A percentile compares a stretch with the other conserved stretches of the same genome.
These are phyloP conservation scores for Argentina silus DNA, from an alignment of 2,797 vertebrate species.

Conservation along the genomic window DNA sequence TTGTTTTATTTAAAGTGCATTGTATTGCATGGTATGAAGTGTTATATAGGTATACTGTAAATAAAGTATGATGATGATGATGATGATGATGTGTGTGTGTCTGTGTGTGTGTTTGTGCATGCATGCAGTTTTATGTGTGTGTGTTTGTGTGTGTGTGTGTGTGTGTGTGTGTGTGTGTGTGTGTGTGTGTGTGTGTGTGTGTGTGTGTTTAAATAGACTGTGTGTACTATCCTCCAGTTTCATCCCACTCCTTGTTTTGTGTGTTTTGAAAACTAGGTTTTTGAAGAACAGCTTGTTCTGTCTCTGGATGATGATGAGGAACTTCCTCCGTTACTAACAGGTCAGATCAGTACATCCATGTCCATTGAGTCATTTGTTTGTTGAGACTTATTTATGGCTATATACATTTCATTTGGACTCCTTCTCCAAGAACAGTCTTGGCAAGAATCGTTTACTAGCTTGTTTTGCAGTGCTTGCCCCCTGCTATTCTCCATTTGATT, in stretches of 20 bases:
- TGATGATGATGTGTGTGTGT: too few relatives aligned
- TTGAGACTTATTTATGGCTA: too few relatives aligned
- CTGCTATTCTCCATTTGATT: conserved; percentile 52
- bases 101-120: too few relatives aligned
- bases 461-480: neutral
- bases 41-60: neutral
- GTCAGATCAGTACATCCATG: conserved; percentile 41
- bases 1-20: neutral
- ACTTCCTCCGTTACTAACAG: conserved; percentile 42
- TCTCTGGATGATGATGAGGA: conserved; percentile 71
- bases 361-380: neutral
- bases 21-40: neutral
- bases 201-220: neutral
- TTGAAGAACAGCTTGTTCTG: conserved; percentile 73
- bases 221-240: neutral
- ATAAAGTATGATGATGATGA: too few relatives aligned
- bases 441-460: neutral
- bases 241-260: neutral
- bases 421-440: too few relatives aligned
- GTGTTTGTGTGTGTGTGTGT: too few relatives aligned
- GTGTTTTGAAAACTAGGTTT: conserved; percentile 64
- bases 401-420: too few relatives aligned
- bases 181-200: conserved; percentile 6
- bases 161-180: too few relatives aligned
- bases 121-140: too few relatives aligned